These are phyloP conservation scores for Aquatica leii DNA, from an alignment of 2,888 invertebrate species.

Conservation along the genomic window DNA sequence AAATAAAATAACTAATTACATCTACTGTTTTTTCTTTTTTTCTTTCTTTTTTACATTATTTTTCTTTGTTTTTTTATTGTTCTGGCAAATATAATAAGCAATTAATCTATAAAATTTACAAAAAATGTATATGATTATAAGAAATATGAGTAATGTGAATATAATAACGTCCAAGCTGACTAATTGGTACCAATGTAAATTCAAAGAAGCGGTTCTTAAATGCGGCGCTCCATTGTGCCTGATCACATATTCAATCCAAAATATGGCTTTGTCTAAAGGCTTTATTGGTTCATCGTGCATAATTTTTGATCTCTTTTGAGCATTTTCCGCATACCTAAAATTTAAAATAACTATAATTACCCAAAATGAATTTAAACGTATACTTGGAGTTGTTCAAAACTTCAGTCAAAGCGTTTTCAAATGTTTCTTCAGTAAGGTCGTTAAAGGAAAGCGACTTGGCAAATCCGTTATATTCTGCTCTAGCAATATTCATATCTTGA, in stretches of 20 bases:
- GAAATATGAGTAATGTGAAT: slow-evolving; percentile 14
- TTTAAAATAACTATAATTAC: slow-evolving; percentile 5
- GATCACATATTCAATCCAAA: slow-evolving; percentile 52
- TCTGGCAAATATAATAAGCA: too few species aligned
- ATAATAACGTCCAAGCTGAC: slow-evolving; percentile 46
- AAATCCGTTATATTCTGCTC: slow-evolving; percentile 58
- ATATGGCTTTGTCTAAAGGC: slow-evolving; percentile 49
- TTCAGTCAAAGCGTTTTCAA: slow-evolving; percentile 48
- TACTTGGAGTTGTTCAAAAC: slow-evolving; percentile 51
- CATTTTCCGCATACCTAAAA: slow-evolving; percentile 47
- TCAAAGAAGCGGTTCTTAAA: slow-evolving; percentile 46
- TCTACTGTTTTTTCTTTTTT: slow-evolving; percentile 9
- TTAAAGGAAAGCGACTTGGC: slow-evolving; percentile 55
- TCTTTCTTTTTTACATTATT: background rate
- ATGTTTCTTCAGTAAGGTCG: slow-evolving; percentile 51
- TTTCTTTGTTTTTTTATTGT: background rate
- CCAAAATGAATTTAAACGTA: slow-evolving; percentile 29
- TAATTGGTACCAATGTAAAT: slow-evolving; percentile 49
- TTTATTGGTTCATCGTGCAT: slow-evolving; percentile 49
- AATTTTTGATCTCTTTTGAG: slow-evolving; percentile 44
- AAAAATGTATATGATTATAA: background rate
- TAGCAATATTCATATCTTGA: slow-evolving; percentile 62
- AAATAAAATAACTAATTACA: too few species aligned
- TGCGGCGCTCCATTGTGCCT: slow-evolving; percentile 51
- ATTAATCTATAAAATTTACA: background rate